Conservation (phyloP, 2,797 vertebrate genomes). For the Cyprinodon diabolis region DNA sequence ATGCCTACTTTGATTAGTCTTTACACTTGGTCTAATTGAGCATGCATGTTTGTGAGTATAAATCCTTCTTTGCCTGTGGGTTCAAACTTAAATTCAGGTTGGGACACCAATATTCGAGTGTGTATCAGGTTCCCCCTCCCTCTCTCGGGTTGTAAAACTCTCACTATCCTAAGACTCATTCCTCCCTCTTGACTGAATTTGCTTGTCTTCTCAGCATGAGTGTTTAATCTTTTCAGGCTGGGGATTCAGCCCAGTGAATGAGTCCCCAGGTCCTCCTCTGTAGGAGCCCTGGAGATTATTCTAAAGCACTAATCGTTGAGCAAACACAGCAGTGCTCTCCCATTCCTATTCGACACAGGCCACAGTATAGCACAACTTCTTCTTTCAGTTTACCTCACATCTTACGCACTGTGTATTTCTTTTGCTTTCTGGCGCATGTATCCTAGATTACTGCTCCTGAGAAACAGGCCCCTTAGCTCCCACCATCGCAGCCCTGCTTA, state of each 20-base stretch:
- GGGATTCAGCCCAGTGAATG: slow-evolving; percentile 99
- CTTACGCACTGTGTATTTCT: slow-evolving; percentile 69
- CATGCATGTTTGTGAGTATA: slow-evolving; percentile 66
- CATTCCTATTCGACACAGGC: slow-evolving; percentile 92
- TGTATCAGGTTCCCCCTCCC: slow-evolving; percentile 52
- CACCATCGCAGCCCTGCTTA: slow-evolving; percentile 47
- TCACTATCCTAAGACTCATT: slow-evolving; percentile 87
- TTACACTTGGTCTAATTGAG: slow-evolving; percentile 81
- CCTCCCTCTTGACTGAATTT: slow-evolving; percentile 95
- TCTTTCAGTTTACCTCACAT: slow-evolving; percentile 73
- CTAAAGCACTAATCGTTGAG: slow-evolving; percentile 99
- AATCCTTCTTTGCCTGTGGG: slow-evolving; percentile 52
- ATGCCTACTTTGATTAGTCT: slow-evolving; percentile 78
- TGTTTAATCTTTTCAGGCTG: slow-evolving; percentile 99
- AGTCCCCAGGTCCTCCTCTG: slow-evolving; percentile 95
- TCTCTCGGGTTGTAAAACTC: slow-evolving; percentile 60
- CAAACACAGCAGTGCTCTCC: slow-evolving; percentile 99
- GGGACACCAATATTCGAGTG: slow-evolving; percentile 55
- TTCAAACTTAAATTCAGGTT: slow-evolving; percentile 61
- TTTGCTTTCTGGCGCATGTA: slow-evolving; percentile 70
- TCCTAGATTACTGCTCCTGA: slow-evolving; percentile 73
- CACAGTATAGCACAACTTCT: slow-evolving; percentile 92
- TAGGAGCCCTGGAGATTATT: slow-evolving; percentile 99
- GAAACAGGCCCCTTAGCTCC: slow-evolving; percentile 71
- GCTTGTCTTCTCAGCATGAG: slow-evolving; percentile 99